Evolutionary conservation across 2,888 invertebrate genomes (phyloP), one percentile per base, ranked within the genome.

Genomic region (Lutraria lutraria): DNA sequence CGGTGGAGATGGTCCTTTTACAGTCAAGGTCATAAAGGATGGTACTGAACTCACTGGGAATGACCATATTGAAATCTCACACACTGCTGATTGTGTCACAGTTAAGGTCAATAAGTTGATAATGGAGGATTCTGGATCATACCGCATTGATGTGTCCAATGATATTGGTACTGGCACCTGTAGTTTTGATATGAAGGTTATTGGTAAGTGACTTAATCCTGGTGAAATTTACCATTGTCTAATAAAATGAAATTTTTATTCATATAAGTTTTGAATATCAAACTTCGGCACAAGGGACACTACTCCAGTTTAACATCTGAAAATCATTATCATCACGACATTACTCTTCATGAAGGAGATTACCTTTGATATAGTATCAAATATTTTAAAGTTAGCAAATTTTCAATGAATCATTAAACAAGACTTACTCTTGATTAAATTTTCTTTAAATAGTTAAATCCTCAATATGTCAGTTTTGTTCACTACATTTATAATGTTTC

Each of bases 1-100:
- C 97, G 98, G 98, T 86, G 99, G 99, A 54, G 99, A 99, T 96
- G 99, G 99, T 96, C 99, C 99, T 12, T 98, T 99, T 96, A 98
- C 98, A 92, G 98, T 99, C 87, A 97, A 97, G 1, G 97, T 99
- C 87, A 98, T 98, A 89, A 98, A 98, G 96, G 98, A 99, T 96
- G 99, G 99, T 79, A 97, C 97, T 93, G 97, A 97, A 92, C 31
- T 83, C 34, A 29, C 83, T 6, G 95, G 95, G 54, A 94, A 93
- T 88, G 95, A 95, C 86, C 91, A 95, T 29, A 90, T 96, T 81
- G 96, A 96, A 91, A 92, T 96, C 29, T 95, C 95, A 21, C 94
- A 95, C 34, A 99, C 99, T 96, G 99, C 99, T 97, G 99, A 99
- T 94, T 99, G 99, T 95, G 98, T 99, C 85, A 98, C 99, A 79